phyloP scores from a whole-genome alignment of 2,113 vertebrate species.

The Xiphophorus hellerii region DNA sequence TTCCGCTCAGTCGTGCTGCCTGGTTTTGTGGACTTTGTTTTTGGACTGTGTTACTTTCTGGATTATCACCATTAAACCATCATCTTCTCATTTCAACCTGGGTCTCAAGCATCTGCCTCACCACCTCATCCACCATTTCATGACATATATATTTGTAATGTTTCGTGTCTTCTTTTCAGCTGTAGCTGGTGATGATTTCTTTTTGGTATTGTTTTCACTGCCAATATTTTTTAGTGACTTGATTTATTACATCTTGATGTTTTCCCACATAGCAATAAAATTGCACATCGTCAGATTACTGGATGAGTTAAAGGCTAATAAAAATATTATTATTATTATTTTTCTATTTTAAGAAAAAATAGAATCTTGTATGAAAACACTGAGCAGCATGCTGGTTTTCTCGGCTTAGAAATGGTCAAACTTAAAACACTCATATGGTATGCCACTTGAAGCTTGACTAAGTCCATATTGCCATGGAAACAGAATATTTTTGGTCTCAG shows the following conservation, averaged over 20 bases:
- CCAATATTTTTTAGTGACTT: no score
- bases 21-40: no score
- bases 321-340: not conserved
- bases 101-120: no score
- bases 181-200: no score
- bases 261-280: not conserved
- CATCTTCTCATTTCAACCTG: no score
- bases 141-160: no score
- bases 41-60: no score
- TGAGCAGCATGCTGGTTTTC: constrained; percentile 15
- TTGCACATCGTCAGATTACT: not conserved
- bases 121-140: no score
- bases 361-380: constrained; percentile 1
- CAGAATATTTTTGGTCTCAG: constrained; percentile 54
- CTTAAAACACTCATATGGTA: constrained; percentile 59
- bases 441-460: constrained; percentile 70
- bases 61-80: no score
- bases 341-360: not conserved
- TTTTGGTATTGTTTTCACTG: no score
- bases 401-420: constrained; percentile 49
- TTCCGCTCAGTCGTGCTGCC: no score
- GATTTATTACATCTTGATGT: not conserved
- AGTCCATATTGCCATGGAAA: constrained; percentile 74
- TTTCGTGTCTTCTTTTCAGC: no score
- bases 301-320: not conserved